Evolutionary conservation across 2,113 vertebrate genomes (phyloP).

Genomic region (Ivindomyrus marchei): DNA sequence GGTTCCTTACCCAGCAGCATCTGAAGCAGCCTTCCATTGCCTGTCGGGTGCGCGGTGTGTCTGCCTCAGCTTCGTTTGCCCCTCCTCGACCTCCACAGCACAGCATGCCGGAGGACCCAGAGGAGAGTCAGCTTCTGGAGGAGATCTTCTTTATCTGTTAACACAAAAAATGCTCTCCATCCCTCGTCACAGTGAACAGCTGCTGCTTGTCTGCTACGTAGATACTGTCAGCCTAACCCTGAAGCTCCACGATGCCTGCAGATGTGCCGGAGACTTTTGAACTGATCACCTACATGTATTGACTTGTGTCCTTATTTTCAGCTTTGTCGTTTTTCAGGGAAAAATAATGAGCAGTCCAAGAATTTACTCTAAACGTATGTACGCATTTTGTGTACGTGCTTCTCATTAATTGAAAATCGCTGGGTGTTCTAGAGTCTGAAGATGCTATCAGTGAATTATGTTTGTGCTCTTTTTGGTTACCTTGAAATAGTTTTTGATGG

Average conservation of each 20-base stretch:
- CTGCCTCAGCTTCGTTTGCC: conserved; percentile 22
- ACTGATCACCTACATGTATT: background rate
- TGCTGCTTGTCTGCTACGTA: background rate
- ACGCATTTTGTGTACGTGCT: background rate
- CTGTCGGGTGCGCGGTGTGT: conserved; percentile 21
- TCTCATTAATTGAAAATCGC: background rate
- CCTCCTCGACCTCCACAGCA: conserved; percentile 24
- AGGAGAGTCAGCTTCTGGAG: conserved; percentile 82
- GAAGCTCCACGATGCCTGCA: background rate
- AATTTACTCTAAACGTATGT: background rate
- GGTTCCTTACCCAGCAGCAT: conserved; percentile 23
- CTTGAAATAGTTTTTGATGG: background rate
- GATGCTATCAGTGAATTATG: background rate
- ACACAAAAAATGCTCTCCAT: conserved; percentile 14
- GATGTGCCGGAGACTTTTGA: background rate
- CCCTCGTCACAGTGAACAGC: background rate
- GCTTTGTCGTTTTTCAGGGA: background rate
- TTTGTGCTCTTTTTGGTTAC: background rate
- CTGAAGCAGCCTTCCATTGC: conserved; percentile 23
- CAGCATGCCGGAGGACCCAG: conserved; percentile 48
- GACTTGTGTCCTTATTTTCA: background rate
- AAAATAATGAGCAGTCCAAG: background rate
- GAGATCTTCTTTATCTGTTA: conserved; percentile 93
- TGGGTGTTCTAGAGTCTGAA: background rate
- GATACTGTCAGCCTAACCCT: background rate